phyloP scores from a whole-genome alignment of 1,140 invertebrate species.

The Eriosoma lanigerum region DNA sequence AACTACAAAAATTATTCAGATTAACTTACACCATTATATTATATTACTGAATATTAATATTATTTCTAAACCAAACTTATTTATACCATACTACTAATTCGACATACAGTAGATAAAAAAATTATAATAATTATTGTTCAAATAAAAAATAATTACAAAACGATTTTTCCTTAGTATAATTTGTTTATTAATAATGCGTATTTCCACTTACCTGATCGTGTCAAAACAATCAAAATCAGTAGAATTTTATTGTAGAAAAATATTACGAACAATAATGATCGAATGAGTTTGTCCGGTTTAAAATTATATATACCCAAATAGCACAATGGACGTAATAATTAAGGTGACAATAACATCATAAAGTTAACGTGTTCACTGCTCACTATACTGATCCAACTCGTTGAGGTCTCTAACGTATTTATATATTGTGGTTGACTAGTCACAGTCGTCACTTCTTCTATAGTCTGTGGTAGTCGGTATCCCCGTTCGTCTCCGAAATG shows the following conservation, averaged over 20 bases:
- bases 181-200: neutral
- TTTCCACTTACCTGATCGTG: neutral
- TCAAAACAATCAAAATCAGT: neutral
- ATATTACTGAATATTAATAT: no score
- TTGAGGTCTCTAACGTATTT: constrained; percentile 46
- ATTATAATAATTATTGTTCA: no score
- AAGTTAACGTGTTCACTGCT: constrained; percentile 34
- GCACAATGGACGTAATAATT: neutral
- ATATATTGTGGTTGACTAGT: constrained; percentile 45
- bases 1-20: no score
- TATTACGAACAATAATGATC: neutral
- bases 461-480: neutral
- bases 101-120: no score
- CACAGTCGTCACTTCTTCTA: constrained; percentile 23
- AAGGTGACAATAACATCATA: constrained; percentile 42
- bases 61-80: no score
- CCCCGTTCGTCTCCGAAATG: neutral
- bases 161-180: no score
- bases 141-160: neutral
- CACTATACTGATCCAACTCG: constrained; percentile 26
- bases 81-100: no score
- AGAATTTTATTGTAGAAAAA: neutral
- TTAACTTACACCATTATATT: no score
- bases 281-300: neutral
- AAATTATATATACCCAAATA: no score